A percentile compares a stretch with the other conserved stretches of the same genome.
These are phyloP conservation scores for Cydia splendana DNA, from an alignment of 1,140 invertebrate genomes.

Conservation along the genomic window DNA sequence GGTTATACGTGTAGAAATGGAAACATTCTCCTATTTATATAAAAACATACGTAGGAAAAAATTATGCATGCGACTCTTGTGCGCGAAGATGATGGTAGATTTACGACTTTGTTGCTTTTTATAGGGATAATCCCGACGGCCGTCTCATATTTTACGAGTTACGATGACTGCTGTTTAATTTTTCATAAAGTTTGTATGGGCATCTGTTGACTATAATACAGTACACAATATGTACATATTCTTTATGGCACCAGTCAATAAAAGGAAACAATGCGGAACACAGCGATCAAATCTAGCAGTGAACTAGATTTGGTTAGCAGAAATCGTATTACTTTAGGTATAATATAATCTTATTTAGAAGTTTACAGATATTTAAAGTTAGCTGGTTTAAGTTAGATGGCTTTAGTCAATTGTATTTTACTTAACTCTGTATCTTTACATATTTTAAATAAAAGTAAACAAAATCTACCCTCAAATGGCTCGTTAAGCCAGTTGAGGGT, in stretches of 20 bases:
- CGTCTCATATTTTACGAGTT: constrained; percentile 24
- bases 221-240: not conserved
- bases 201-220: not conserved
- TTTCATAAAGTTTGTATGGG: not conserved
- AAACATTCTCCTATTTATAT: not conserved
- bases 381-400: too few relatives aligned
- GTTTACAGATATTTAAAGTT: too few relatives aligned
- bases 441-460: too few relatives aligned
- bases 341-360: too few relatives aligned
- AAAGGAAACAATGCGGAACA: not conserved
- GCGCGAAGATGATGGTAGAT: constrained; percentile 10
- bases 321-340: too few relatives aligned
- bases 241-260: not conserved
- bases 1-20: too few relatives aligned
- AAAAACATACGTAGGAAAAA: not conserved
- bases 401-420: too few relatives aligned
- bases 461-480: too few relatives aligned
- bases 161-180: constrained; percentile 24
- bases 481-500: too few relatives aligned
- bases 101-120: constrained; percentile 29
- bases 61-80: constrained; percentile 4
- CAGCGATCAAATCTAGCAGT: too few relatives aligned
- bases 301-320: too few relatives aligned
- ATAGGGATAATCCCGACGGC: constrained; percentile 29
- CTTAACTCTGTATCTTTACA: too few relatives aligned